Conservation (phyloP, 1,140 invertebrate species). For the Ostrea denselamellosa region DNA sequence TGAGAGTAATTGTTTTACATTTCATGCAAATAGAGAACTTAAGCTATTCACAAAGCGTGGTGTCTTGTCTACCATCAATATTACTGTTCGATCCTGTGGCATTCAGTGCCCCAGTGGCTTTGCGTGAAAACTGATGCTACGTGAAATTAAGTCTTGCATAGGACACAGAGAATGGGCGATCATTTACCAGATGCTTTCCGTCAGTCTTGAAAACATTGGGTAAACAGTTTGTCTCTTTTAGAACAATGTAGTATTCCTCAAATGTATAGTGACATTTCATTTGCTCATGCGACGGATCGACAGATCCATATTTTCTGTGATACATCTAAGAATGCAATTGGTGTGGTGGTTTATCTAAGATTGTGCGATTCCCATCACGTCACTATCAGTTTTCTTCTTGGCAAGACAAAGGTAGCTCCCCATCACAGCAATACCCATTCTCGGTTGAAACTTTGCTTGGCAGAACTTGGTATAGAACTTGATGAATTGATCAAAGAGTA, state of each 20-base stretch:
- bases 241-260: constrained; percentile 34
- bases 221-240: constrained; percentile 41
- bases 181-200: not conserved
- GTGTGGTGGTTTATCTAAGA: constrained; percentile 36
- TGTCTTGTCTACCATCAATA: not conserved
- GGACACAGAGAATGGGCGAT: not conserved
- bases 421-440: constrained; percentile 49
- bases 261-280: constrained; percentile 49
- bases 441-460: constrained; percentile 53
- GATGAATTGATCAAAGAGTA: constrained; percentile 40
- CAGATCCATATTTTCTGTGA: constrained; percentile 46
- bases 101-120: not conserved
- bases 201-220: constrained; percentile 54
- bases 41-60: constrained; percentile 14
- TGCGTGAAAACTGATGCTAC: not conserved
- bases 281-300: constrained; percentile 74
- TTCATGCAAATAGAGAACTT: not conserved
- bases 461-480: constrained; percentile 47
- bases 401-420: constrained; percentile 55
- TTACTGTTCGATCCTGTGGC: not conserved
- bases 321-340: constrained; percentile 43
- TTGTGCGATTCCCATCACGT: not conserved
- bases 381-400: constrained; percentile 48
- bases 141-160: not conserved
- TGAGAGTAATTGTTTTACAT: not conserved